A percentile compares a stretch with the other conserved stretches of the same genome.
Conservation (phyloP, 1,140 invertebrate genomes). For the Chymomyza costata region DNA sequence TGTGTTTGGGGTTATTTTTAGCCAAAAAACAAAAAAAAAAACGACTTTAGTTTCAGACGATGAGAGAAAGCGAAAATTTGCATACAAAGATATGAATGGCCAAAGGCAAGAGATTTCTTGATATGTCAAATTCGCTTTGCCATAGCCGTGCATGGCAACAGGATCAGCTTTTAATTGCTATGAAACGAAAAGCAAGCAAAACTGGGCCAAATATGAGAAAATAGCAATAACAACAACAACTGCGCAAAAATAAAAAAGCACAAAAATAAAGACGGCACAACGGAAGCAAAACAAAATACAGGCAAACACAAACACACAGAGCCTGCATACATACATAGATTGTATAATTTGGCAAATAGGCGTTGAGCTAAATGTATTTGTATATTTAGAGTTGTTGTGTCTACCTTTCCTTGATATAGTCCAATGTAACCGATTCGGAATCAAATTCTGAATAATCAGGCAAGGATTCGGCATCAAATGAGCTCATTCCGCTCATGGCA, state of each 20-base stretch:
- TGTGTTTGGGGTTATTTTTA: no score
- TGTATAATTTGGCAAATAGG: conserved; percentile 3
- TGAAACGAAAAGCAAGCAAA: conserved; percentile 33
- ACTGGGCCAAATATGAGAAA: conserved; percentile 35
- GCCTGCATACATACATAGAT: no score
- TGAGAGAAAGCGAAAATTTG: conserved; percentile 11
- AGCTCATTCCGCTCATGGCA: conserved; percentile 76
- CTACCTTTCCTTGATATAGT: conserved; percentile 77
- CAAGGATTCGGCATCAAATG: conserved; percentile 77
- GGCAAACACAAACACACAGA: conserved; percentile 18
- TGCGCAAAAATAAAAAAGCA: neutral
- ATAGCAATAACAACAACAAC: conserved; percentile 45
- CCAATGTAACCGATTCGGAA: conserved; percentile 77
- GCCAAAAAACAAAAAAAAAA: no score
- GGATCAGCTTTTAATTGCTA: conserved; percentile 45
- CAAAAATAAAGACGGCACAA: conserved; percentile 20
- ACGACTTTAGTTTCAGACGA: no score
- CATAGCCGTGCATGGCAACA: conserved; percentile 68
- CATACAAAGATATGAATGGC: no score
- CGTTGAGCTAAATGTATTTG: conserved; percentile 25
- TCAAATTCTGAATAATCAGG: conserved; percentile 79
- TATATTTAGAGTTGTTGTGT: neutral
- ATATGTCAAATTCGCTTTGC: no score
- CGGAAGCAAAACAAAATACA: conserved; percentile 59
- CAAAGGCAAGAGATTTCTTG: no score